Evolutionary conservation across 2,888 invertebrate genomes (phyloP).

Genomic region (Drosophila cognata): DNA sequence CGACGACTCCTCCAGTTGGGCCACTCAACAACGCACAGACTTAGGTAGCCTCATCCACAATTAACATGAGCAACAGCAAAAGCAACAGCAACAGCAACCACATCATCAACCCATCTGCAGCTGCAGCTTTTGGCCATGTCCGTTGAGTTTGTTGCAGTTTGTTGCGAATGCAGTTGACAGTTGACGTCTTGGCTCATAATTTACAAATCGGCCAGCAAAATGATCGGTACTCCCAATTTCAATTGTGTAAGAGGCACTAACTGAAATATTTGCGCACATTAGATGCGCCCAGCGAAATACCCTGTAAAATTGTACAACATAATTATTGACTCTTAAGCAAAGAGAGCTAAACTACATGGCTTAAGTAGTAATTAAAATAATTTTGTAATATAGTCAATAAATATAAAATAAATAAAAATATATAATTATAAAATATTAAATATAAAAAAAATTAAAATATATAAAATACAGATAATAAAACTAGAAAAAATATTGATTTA

Average conservation of each 20-base stretch:
- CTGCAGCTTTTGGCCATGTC: constrained; percentile 35
- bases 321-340: neutral
- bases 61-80: neutral
- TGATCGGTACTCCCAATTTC: constrained; percentile 40
- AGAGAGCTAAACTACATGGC: neutral
- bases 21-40: constrained; percentile 31
- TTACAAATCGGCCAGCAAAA: constrained; percentile 55
- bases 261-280: neutral
- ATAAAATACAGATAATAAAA: neutral
- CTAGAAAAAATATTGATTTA: neutral
- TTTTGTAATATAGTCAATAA: neutral
- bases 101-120: constrained; percentile 19
- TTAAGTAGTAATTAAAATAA: neutral
- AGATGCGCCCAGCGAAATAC: constrained; percentile 9
- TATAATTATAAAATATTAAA: too few relatives aligned
- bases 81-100: constrained; percentile 2
- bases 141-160: constrained; percentile 49
- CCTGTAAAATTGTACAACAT: neutral
- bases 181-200: constrained; percentile 61
- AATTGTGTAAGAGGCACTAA: constrained; percentile 22
- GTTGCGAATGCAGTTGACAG: constrained; percentile 57
- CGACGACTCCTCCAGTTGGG: constrained; percentile 3
- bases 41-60: constrained; percentile 36
- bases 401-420: too few relatives aligned
- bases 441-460: accelerated